Evolutionary conservation across 2,113 vertebrate species (phyloP), one percentile per base, ranked within the genome.

Genomic region (Macrotus californicus): DNA sequence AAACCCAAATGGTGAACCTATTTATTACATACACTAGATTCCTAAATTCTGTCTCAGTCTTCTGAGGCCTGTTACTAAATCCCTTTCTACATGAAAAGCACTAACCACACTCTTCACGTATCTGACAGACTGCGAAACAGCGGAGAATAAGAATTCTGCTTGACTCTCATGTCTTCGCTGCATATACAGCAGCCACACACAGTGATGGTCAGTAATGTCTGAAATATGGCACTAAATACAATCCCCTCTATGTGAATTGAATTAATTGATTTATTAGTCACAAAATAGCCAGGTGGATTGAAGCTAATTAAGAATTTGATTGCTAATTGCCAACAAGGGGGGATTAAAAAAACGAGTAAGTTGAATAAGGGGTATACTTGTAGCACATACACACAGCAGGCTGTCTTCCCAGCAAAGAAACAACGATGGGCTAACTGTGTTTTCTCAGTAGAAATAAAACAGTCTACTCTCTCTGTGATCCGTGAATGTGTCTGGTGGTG

Each of bases 201-300:
- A 94, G 97, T 94, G 96, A 97, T 98, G 98, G 97, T 97, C 98
- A 97, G 96, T 91, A 97, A 97, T 97, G 97, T 98, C 97, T 98
- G 96, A 97, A 94, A 96, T 96, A 72, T 94, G 84, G 84, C 96
- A 94, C 93, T 96, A 97, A 96, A 95, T 87, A 81, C 90, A 97
- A 97, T 93, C 93, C 96, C 77, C 85, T 98, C 97, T 77, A 34
- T 97, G 97, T 98, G 97, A 98, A 97, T 97, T 98, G 97, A 98
- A 98, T 98, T 98, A 98, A 98, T 98, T 98, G 97, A 98, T 98
- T 97, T 98, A 98, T 98, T 98, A 98, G 98, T 89, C 98, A 80
- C 91, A 98, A 98, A 98, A 97, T 96, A 98, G 96, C 96, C 98
- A 98, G 98, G 98, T 98, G 98, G 97, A 96, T 98, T 97, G 97